Evolutionary conservation across 1,140 invertebrate genomes (phyloP), one percentile per base, ranked within the genome.

Genomic region (Panagrolaimus sp.): DNA sequence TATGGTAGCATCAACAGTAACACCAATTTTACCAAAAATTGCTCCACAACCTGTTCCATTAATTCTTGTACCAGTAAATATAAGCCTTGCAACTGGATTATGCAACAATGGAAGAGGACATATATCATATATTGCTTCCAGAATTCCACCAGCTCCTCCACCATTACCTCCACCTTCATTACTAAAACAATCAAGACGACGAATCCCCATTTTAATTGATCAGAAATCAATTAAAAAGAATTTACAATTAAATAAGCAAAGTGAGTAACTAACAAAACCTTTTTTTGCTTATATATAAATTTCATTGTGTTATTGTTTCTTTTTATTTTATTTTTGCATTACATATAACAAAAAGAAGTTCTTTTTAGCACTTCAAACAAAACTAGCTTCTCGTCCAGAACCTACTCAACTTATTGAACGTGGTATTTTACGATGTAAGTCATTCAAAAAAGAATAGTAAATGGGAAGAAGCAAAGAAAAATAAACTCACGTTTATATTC

Each of bases 141-240:
- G 9, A n/a, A n/a, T n/a, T n/a, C 47, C 51, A 57, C 51, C 51
- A 57, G 11, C 51, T 57, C 51, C 51, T 20, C 51, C 51, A 25
- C 51, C 51, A 20, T 9, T 27, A 27, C 51, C 51, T 57, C 51
- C 51, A 38, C 2, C 7, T n/a, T 57, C 51, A 20, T 16, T 57
- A 16, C n/a, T 57, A 25, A 57, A 27, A 20, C 51, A 27, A 57
- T 57, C 51, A 57, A 13, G 27, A 27, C 51, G 27, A 27, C 51
- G 51, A 11, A 27, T 57, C 11, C 51, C 51, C 1, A 11, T 57
- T 1, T 27, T 57, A 25, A 57, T 57, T 57, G 51, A 57, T 57
- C 51, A 57, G 51, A 57, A 27, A 57, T 57, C 51, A 27, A 9
- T 57, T 11, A 57, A 57, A 27, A 57, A 57, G 27, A 57, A 57